A percentile compares a stretch with the other conserved stretches of the same genome.
phyloP scores from a whole-genome alignment of 30 jellyfish, hydroid and myxozoan species.

The Aurelia aurita region DNA sequence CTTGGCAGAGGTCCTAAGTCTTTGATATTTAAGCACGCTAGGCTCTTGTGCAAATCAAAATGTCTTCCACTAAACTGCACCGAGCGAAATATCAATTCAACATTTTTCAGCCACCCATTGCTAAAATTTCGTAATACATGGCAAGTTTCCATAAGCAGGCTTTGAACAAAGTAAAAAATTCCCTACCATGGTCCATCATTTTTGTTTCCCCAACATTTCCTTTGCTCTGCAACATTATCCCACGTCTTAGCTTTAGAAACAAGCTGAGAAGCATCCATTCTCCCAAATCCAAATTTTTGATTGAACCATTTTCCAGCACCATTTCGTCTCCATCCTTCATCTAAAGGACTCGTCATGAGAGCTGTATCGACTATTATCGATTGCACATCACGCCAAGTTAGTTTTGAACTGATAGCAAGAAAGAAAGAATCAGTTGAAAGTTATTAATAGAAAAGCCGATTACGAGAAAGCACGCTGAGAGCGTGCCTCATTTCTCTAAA shows the following conservation, averaged over 20 bases:
- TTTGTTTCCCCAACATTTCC: conserved; percentile 92
- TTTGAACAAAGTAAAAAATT: neutral
- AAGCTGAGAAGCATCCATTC: conserved; percentile 97
- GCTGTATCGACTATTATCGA: conserved; percentile 97
- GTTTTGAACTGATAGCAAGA: conserved; percentile 57
- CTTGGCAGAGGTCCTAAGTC: too few species aligned
- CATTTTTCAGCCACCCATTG: too few species aligned
- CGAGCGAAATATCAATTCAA: too few species aligned
- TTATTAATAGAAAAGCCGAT: neutral
- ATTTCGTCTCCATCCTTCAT: conserved; percentile 98
- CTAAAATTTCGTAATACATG: too few species aligned
- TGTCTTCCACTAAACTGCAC: too few species aligned
- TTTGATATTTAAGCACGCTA: too few species aligned
- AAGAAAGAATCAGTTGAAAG: neutral
- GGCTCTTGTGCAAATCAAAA: too few species aligned
- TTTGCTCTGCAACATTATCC: conserved; percentile 88
- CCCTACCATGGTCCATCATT: conserved; percentile 97
- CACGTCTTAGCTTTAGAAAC: conserved; percentile 86
- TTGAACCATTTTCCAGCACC: conserved; percentile 99
- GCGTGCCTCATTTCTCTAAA: too few species aligned
- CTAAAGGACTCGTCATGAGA: conserved; percentile 97
- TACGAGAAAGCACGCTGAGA: neutral
- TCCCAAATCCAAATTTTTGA: conserved; percentile 98
- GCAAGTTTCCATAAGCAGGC: too few species aligned
- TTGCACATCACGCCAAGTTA: conserved; percentile 99